Evolutionary conservation across 2,888 invertebrate species (phyloP), one percentile per base, ranked within the genome.

Genomic region (Ophonus ardosiacus): DNA sequence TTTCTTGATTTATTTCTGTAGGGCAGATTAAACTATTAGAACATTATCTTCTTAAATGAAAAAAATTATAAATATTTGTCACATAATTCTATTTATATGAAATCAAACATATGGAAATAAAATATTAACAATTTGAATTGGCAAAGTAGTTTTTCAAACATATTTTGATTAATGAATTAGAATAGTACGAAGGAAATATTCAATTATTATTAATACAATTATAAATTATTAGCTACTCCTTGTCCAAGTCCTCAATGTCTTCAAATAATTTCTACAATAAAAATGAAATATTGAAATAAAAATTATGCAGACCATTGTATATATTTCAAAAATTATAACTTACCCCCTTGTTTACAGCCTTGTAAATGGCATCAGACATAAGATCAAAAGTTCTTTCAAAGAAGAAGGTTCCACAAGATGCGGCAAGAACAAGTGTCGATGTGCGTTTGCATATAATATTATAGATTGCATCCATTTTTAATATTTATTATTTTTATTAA

Each of bases 361-460:
- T 94, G 89, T 94, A 98, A 81, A 96, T 90, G 4, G 89, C 86
- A 0, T 94, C 94, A 0, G 95, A 90, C 0, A 90, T 89, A 18
- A 96, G 87, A 89, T 98, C 97, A 86, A 97, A 93, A 8, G 94
- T 92, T 89, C 97, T 93, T 91, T 98, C 97, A 88, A 97, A 97
- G 91, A 96, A 92, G 91, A 97, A 96, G 0, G 94, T 93, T 31
- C 95, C 93, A 6, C 90, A 93, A 31, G 96, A 91, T 76, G 96
- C 94, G 0, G 94, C 94, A 51, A 97, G 89, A 7, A 94, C 93
- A 89, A 96, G 96, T 7, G 97, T 96, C 10, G 97, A 97, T 0
- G 97, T 96, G 88, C 97, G 94, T 90, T 95, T 96, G 90, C 97
- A 96, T 65, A 97, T 87, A 56, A 91, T 85, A 86, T 95, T 95